These are phyloP conservation scores for Mormyrus iriodes DNA, from an alignment of 2,113 vertebrate genomes.

Conservation along the genomic window DNA sequence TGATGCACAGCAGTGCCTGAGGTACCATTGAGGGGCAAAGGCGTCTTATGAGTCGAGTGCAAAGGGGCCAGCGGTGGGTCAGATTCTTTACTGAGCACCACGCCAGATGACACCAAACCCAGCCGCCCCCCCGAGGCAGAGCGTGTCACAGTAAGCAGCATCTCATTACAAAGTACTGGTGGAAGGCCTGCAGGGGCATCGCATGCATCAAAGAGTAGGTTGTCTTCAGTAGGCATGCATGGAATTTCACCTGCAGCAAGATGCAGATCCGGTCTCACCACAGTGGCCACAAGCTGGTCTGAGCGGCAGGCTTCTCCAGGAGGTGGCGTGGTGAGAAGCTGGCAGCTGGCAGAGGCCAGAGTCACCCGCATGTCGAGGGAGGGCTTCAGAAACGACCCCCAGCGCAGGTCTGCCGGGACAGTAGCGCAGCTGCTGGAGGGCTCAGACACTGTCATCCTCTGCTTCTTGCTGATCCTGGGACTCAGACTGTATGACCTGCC, in stretches of 20 bases:
- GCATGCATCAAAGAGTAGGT: not conserved
- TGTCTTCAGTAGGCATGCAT: not conserved
- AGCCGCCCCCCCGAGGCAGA: not conserved
- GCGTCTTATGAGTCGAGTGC: not conserved
- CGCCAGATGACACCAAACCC: not conserved
- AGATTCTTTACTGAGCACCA: not conserved
- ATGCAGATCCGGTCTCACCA: not conserved
- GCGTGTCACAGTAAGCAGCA: not conserved
- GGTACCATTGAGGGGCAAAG: too few relatives aligned
- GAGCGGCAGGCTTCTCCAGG: not conserved
- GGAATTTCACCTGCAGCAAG: too few relatives aligned
- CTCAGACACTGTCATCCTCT: constrained; percentile 26
- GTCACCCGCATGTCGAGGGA: too few relatives aligned
- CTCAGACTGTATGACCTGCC: constrained; percentile 41
- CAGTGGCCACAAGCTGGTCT: not conserved
- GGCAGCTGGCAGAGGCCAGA: not conserved
- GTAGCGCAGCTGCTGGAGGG: not conserved
- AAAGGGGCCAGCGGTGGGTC: not conserved
- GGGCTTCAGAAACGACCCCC: not conserved
- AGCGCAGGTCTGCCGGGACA: not conserved
- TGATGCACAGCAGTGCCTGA: not conserved
- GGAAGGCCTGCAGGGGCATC: not conserved
- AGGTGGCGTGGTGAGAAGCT: not conserved
- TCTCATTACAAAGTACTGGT: not conserved
- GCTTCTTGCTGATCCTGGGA: constrained; percentile 40